Conservation (phyloP, 2,797 vertebrate species). For the Brachymystax lenok region DNA sequence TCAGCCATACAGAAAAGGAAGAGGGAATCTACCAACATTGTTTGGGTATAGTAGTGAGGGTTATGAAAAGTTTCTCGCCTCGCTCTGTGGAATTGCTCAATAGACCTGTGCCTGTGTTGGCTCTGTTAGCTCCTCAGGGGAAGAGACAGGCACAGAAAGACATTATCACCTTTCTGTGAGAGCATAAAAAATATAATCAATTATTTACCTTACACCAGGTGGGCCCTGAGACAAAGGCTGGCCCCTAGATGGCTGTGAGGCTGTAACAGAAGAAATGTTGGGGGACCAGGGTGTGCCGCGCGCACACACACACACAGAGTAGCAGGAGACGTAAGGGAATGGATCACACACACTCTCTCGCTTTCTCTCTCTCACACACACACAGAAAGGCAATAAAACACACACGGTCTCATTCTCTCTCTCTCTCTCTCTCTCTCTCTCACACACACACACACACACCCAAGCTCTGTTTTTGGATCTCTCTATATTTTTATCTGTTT, state of each 20-base stretch:
- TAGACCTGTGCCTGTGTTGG: conserved; percentile 35
- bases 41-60: conserved; percentile 25
- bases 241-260: conserved; percentile 52
- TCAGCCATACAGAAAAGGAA: neutral
- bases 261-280: conserved; percentile 24
- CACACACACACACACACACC: conserved; percentile 32
- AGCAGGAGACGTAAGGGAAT: conserved; percentile 48
- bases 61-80: conserved; percentile 50
- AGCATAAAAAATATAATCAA: conserved; percentile 67
- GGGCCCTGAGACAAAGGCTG: conserved; percentile 15
- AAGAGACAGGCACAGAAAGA: conserved; percentile 62
- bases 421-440: conserved; percentile 18
- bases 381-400: neutral
- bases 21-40: conserved; percentile 24
- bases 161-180: conserved; percentile 75
- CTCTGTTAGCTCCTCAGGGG: conserved; percentile 49
- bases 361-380: conserved; percentile 10
- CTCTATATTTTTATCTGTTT: conserved; percentile 29
- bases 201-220: conserved; percentile 67
- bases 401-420: conserved; percentile 16
- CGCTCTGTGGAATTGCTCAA: conserved; percentile 34
- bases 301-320: conserved; percentile 30
- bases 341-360: conserved; percentile 17
- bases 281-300: conserved; percentile 27
- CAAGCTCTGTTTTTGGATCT: conserved; percentile 65